Evolutionary conservation across 2,888 invertebrate genomes (phyloP).

Genomic region (Dendrolimus pini): DNA sequence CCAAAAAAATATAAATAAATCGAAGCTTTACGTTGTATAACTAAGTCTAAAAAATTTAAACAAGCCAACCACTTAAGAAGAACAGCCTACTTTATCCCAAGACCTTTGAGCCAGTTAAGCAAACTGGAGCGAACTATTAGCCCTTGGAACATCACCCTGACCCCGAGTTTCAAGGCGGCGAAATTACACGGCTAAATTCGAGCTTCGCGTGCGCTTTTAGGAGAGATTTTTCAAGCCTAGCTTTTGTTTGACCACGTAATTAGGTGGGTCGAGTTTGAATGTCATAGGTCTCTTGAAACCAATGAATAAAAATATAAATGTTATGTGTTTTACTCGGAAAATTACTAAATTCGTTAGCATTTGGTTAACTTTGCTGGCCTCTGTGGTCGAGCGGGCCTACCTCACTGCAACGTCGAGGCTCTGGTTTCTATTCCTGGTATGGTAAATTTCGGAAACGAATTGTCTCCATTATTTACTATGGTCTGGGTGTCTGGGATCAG

Average conservation of each 20-base stretch:
- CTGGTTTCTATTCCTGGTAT: no score
- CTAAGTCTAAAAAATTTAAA: no score
- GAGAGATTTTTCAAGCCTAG: background rate
- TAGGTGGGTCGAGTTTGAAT: background rate
- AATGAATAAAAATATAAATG: no score
- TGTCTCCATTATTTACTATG: no score
- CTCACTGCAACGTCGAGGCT: no score
- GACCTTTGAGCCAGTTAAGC: slow-evolving; percentile 4
- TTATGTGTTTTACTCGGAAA: no score
- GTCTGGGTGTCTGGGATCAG: no score
- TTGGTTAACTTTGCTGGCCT: no score
- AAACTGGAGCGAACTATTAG: slow-evolving; percentile 24
- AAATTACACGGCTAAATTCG: slow-evolving; percentile 15
- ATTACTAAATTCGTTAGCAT: no score
- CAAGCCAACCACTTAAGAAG: background rate
- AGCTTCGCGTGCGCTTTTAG: background rate
- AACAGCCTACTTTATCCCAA: background rate
- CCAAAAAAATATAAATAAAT: background rate
- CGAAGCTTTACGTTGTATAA: background rate
- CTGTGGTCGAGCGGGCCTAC: no score
- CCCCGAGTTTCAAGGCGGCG: slow-evolving; percentile 42
- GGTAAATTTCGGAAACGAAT: no score
- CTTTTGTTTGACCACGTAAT: background rate
- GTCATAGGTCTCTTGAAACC: no score
- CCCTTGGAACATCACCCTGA: slow-evolving; percentile 34